A percentile compares a stretch with the other conserved stretches of the same genome.
Evolutionary conservation across 2,797 vertebrate species (phyloP).

Genomic region (Zonotrichia albicollis): DNA sequence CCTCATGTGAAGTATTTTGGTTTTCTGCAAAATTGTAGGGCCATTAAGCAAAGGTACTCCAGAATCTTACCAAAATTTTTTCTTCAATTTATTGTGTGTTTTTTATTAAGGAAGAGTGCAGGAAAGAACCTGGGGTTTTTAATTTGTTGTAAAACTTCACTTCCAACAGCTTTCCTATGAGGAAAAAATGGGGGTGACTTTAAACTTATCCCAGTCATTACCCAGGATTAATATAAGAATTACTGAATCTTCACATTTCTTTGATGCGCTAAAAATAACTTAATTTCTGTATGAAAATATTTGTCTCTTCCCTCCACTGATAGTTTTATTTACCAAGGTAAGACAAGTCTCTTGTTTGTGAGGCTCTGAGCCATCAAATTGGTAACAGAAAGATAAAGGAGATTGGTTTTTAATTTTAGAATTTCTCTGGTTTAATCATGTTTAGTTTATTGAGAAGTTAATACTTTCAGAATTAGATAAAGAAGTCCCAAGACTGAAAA

Average conservation of each 20-base stretch:
- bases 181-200: background rate
- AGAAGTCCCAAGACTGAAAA: background rate
- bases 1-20: background rate
- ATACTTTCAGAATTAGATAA: background rate
- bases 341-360: background rate
- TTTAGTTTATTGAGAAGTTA: background rate
- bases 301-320: background rate
- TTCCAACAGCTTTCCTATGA: background rate
- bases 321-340: background rate
- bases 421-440: background rate
- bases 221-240: background rate
- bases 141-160: background rate
- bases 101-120: background rate
- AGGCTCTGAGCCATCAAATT: background rate
- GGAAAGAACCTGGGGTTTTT: fast-evolving
- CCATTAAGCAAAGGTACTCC: background rate
- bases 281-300: background rate
- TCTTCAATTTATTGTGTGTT: background rate
- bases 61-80: background rate
- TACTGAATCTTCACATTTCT: background rate
- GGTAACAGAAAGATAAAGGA: background rate
- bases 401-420: background rate
- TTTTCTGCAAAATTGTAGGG: background rate
- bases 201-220: background rate
- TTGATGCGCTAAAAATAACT: background rate